Evolutionary conservation across 2,113 vertebrate species (phyloP).

Genomic region (Echinops telfairi): DNA sequence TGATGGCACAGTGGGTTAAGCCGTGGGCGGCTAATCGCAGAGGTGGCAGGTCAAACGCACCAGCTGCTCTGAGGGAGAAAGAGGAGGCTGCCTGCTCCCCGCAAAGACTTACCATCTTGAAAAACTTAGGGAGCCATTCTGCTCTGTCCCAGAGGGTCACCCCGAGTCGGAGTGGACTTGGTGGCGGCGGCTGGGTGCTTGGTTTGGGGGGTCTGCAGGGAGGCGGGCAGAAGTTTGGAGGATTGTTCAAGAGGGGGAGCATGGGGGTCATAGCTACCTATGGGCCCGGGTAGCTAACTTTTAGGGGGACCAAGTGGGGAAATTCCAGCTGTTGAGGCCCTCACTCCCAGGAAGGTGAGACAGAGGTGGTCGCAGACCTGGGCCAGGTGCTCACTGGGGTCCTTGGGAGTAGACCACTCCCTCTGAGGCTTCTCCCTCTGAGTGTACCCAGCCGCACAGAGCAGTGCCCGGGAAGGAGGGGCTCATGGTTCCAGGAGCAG

Average conservation of each 20-base stretch:
- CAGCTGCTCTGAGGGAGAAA: too few relatives aligned
- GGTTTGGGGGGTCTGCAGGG: not conserved
- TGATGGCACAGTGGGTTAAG: too few relatives aligned
- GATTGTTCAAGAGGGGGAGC: too few relatives aligned
- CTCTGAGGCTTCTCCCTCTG: fast-evolving
- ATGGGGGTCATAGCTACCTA: not conserved
- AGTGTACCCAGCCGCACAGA: fast-evolving
- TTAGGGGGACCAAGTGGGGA: not conserved
- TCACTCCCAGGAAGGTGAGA: too few relatives aligned
- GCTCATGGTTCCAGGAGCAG: fast-evolving
- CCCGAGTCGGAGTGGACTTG: too few relatives aligned
- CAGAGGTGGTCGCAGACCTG: not conserved
- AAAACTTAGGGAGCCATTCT: too few relatives aligned
- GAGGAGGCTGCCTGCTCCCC: too few relatives aligned
- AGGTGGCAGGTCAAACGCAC: too few relatives aligned
- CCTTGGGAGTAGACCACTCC: not conserved
- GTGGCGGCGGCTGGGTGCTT: too few relatives aligned
- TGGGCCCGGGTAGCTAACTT: not conserved
- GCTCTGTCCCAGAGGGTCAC: too few relatives aligned
- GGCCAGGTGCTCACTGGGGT: not conserved
- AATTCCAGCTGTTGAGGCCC: fast-evolving
- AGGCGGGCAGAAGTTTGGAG: not conserved
- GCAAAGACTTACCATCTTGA: too few relatives aligned
- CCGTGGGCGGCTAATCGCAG: too few relatives aligned
- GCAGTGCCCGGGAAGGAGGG: not conserved